Base-by-base conservation (phyloP, 2,797 vertebrate genomes). In the Dermochelys coriacea region DNA sequence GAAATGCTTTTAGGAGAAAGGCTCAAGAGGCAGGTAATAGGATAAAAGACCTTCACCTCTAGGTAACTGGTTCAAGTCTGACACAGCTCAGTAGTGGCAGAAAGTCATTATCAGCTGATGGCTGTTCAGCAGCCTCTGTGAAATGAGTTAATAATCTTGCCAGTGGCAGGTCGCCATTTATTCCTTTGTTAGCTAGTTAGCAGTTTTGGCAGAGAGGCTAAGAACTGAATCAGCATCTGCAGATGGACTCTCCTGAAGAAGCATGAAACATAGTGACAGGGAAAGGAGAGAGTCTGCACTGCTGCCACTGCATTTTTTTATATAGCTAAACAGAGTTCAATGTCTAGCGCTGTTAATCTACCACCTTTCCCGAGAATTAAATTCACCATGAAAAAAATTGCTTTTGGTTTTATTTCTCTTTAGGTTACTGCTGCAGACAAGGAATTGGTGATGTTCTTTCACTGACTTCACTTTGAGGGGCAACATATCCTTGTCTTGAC, bases 391-490 rank as follows among this genome's bases (percentile, higher is more conserved):
- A 19, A 37, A 84, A 51, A 84, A 78, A 11, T 8, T n/a, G 88
- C 83, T 71, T 55, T 41, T 10, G 52, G 78, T 54, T 15, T 45
- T 37, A 12, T n/a, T 80, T 14, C 12, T 85, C 21, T 88, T 61
- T 55, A 61, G 61, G 55, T 15, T 47, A 27, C 45, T 77, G 74
- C 4, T 57, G 29, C 11, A n/a, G 9, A 23, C 1, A 0, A 1
- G 19, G 18, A 92, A 52, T 3, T 1, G 54, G 9, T 50, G 15
- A 11, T 1, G 1, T 21, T 89, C 27, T 74, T 82, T 75, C 78
- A 92, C 12, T 45, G 18, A 1, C 27, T 71, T 80, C 31, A 64
- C 82, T 71, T 68, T 68, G 49, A 88, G 82, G n/a, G 85, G 51
- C 3, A 83, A 1, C 1, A 84, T 71, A 71, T 49, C 14, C 45